phyloP scores from a whole-genome alignment of 2,888 invertebrate genomes.

The Acanthococcus lagerstroemiae region DNA sequence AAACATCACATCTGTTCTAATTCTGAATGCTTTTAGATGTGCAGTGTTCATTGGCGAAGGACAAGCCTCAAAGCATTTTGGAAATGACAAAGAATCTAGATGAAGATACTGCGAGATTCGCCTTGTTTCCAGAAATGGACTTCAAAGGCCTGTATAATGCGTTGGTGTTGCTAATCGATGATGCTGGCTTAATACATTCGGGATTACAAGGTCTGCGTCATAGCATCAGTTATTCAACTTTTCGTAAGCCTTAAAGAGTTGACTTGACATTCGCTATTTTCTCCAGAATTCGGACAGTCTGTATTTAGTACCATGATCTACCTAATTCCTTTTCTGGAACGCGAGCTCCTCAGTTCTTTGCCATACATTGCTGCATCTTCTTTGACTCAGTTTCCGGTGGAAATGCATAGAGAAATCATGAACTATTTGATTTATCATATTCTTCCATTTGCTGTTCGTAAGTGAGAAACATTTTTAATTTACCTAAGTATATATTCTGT shows the following conservation, averaged over 20 bases:
- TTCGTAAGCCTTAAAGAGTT: background rate
- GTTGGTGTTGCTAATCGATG: slow-evolving; percentile 77
- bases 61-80: slow-evolving; percentile 85
- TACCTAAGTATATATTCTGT: background rate
- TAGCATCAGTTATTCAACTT: background rate
- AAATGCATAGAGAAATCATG: slow-evolving; percentile 87
- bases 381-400: slow-evolving; percentile 80
- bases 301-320: slow-evolving; percentile 56
- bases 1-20: too few species aligned
- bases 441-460: slow-evolving; percentile 88
- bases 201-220: slow-evolving; percentile 45
- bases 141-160: slow-evolving; percentile 93
- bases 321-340: slow-evolving; percentile 88
- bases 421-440: slow-evolving; percentile 92
- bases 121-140: slow-evolving; percentile 90
- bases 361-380: slow-evolving; percentile 90
- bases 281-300: slow-evolving; percentile 80
- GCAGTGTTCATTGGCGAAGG: slow-evolving; percentile 89
- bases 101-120: slow-evolving; percentile 75
- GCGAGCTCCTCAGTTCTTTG: slow-evolving; percentile 88
- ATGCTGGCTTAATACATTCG: slow-evolving; percentile 82
- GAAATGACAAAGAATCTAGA: slow-evolving; percentile 82
- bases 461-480: slow-evolving; percentile 49
- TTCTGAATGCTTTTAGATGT: slow-evolving; percentile 35
- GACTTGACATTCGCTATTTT: background rate